These are phyloP conservation scores for Synergus itoensis DNA, from an alignment of 2,888 invertebrate genomes.

Conservation along the genomic window DNA sequence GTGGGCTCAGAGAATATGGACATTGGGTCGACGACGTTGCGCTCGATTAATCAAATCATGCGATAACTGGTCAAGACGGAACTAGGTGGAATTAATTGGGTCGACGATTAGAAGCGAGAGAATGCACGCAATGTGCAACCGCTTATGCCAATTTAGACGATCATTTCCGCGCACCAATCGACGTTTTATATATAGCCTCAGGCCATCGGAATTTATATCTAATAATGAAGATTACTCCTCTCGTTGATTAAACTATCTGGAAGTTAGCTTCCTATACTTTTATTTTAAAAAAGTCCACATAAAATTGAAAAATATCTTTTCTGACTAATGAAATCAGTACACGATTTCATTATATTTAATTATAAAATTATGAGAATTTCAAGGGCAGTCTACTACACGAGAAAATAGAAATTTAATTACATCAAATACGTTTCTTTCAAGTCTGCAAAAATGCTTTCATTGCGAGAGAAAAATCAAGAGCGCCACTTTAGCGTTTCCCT, in stretches of 20 bases:
- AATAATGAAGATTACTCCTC: not conserved
- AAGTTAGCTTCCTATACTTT: too few species aligned
- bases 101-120: slow-evolving; percentile 10
- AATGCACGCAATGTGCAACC: slow-evolving; percentile 12
- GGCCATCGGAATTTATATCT: not conserved
- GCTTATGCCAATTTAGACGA: slow-evolving; percentile 32
- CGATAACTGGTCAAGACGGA: slow-evolving; percentile 25
- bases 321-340: too few species aligned
- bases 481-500: not conserved
- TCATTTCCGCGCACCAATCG: slow-evolving; percentile 14
- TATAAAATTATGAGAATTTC: not conserved
- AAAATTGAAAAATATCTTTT: too few species aligned
- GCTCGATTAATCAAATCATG: slow-evolving; percentile 35
- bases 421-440: not conserved
- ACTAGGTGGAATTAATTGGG: slow-evolving; percentile 32
- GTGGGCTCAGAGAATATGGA: slow-evolving; percentile 12
- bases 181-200: not conserved
- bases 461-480: slow-evolving; percentile 2
- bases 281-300: too few species aligned
- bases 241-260: not conserved
- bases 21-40: not conserved
- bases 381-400: not conserved
- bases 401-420: slow-evolving; percentile 1
- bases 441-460: not conserved
- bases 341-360: not conserved